Base-by-base conservation (phyloP, 2,888 invertebrate genomes). In the Lamproptera curius region DNA sequence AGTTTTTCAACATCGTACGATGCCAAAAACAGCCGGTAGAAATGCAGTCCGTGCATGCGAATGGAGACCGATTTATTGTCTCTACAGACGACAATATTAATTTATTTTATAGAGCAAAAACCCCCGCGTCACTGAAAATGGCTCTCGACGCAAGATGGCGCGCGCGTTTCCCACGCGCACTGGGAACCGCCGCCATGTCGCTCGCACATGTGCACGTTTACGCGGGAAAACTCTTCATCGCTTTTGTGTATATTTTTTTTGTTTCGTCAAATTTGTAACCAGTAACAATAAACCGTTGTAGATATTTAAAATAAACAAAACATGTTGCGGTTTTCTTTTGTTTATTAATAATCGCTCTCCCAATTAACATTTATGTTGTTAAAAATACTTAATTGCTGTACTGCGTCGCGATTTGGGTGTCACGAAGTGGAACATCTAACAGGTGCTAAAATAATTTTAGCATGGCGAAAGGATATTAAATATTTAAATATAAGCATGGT, bases 81-180 rank as follows among this genome's bases (percentile, higher is more conserved):
- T 39, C 41, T 44, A 49, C 42, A 48, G 59, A 48, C 53, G 37
- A 37, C 45, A 56, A 59, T 58, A 60, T 56, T 58, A 63, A 69
- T 68, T 65, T 55, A 57, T 71, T 64, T 65, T 65, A 62, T 62
- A 55, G 54, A 61, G 67, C 67, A 76, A 77, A 76, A 76, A 68
- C 59, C 51, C 39, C 50, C 42, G 56, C 54, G 42, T 48, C 56
- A 50, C 58, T 63, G 65, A 67, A 76, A 74, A 77, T 70, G 73
- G 70, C 65, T 61, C 56, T 57, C 65, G 57, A 46, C 59, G 62
- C 73, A 73, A 73, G 72, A 73, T 72, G 73, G 69, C 70, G 70
- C 54, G 51, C 46, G 56, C 46, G 65, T 68, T 84, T 85, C 84
- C 84, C 85, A 85, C 83, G 84, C 71, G 69, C 69, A 69, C 61